phyloP scores from a whole-genome alignment of 2,888 invertebrate genomes.

The Unio delphinus region DNA sequence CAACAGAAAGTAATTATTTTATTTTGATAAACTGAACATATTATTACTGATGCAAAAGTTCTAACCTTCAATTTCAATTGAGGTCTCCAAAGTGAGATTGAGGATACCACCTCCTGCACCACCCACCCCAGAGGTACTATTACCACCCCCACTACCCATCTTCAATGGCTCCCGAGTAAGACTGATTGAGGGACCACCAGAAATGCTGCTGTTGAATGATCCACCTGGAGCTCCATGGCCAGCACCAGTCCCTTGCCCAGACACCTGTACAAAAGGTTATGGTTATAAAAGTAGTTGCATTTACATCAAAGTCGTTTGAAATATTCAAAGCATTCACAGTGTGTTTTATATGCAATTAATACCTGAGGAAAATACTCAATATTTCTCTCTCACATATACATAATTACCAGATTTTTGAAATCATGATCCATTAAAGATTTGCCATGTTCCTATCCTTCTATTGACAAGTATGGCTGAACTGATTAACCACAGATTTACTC shows the following conservation, averaged over 20 bases:
- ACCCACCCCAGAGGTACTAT: slow-evolving; percentile 28
- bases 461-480: too few species aligned
- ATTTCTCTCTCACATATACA: too few species aligned
- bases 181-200: slow-evolving; percentile 45
- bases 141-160: slow-evolving; percentile 56
- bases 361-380: too few species aligned
- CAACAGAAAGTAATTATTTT: too few species aligned
- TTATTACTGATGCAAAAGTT: too few species aligned
- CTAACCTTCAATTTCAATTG: slow-evolving; percentile 45
- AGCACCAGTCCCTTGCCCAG: slow-evolving; percentile 44
- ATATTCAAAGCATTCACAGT: too few species aligned
- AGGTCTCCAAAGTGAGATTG: slow-evolving; percentile 34
- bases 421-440: too few species aligned
- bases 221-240: slow-evolving; percentile 55
- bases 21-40: too few species aligned
- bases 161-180: slow-evolving; percentile 35
- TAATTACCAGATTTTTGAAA: too few species aligned
- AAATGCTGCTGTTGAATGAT: slow-evolving; percentile 13
- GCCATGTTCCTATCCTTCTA: too few species aligned
- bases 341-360: too few species aligned
- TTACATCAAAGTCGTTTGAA: background rate
- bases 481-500: too few species aligned
- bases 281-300: background rate
- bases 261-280: slow-evolving; percentile 5
- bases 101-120: slow-evolving; percentile 57